These are phyloP conservation scores for Synergus laeviventris DNA, from an alignment of 2,888 invertebrate species.

Conservation along the genomic window DNA sequence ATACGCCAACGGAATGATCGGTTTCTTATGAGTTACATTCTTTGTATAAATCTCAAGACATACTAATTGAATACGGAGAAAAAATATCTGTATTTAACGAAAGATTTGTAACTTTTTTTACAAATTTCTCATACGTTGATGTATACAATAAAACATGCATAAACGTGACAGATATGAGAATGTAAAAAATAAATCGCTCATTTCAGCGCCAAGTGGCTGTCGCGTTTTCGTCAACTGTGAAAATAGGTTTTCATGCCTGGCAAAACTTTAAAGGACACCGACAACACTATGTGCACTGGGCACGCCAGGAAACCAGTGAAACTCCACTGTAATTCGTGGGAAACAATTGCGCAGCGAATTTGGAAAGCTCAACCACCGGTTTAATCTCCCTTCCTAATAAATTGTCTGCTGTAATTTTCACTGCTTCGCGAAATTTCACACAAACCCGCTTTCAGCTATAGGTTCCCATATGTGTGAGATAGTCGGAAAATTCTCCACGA, in stretches of 20 bases:
- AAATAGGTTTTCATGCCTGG: slow-evolving; percentile 7
- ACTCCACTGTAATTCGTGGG: slow-evolving; percentile 51
- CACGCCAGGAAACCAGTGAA: slow-evolving; percentile 41
- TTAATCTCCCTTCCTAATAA: slow-evolving; percentile 54
- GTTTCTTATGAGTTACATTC: slow-evolving; percentile 1
- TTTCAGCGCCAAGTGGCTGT: background rate
- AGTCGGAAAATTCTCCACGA: background rate
- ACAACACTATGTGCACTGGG: too few relatives aligned
- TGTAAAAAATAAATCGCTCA: background rate
- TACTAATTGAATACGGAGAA: too few relatives aligned
- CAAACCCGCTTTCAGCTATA: background rate
- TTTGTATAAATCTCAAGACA: background rate
- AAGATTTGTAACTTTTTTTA: too few relatives aligned
- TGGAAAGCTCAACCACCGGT: slow-evolving; percentile 52
- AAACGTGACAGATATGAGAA: background rate
- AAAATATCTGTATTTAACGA: too few relatives aligned
- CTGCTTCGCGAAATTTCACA: slow-evolving; percentile 51
- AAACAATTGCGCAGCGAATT: slow-evolving; percentile 54
- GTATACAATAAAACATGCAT: too few relatives aligned
- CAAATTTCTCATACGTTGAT: too few relatives aligned
- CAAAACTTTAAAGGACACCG: background rate
- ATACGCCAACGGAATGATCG: background rate
- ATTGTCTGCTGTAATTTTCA: slow-evolving; percentile 54
- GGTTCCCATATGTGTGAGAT: background rate
- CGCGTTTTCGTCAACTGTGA: slow-evolving; percentile 1